Conservation (phyloP, 92 coral and sea anemone species). For the Chrysogorgia sp. region DNA sequence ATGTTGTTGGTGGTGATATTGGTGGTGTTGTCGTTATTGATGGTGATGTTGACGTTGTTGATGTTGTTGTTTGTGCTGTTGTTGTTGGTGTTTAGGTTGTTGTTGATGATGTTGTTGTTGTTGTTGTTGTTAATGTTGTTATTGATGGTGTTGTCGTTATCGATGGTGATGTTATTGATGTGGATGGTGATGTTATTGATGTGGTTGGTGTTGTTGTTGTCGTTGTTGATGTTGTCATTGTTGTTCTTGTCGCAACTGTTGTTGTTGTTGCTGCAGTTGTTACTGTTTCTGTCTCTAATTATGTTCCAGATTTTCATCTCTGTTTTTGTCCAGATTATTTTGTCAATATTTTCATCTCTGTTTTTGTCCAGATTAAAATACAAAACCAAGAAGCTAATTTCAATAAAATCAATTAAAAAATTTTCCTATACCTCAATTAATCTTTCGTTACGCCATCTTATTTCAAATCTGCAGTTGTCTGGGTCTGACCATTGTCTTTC, state of each 20-base stretch:
- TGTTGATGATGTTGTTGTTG: background rate
- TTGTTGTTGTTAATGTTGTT: background rate
- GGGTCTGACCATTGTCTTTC: constrained; percentile 97
- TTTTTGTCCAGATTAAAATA: no score
- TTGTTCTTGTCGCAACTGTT: no score
- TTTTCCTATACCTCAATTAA: constrained; percentile 68
- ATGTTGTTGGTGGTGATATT: no score
- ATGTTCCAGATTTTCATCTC: no score
- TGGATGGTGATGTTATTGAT: background rate
- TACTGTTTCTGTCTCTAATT: no score
- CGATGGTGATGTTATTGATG: no score
- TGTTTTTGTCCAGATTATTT: no score
- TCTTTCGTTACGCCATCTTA: constrained; percentile 86
- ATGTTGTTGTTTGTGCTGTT: background rate
- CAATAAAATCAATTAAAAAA: no score
- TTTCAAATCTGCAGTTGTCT: constrained; percentile 88
- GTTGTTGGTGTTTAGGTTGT: no score
- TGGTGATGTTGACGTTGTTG: background rate
- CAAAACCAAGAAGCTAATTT: no score
- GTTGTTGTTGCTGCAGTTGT: background rate
- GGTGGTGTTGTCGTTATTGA: no score
- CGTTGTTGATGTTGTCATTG: background rate
- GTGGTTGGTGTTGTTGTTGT: background rate
- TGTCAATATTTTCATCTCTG: no score
- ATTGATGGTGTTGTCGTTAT: background rate